phyloP scores from a whole-genome alignment of 2,888 invertebrate genomes.

The Odontomyia ornata region DNA sequence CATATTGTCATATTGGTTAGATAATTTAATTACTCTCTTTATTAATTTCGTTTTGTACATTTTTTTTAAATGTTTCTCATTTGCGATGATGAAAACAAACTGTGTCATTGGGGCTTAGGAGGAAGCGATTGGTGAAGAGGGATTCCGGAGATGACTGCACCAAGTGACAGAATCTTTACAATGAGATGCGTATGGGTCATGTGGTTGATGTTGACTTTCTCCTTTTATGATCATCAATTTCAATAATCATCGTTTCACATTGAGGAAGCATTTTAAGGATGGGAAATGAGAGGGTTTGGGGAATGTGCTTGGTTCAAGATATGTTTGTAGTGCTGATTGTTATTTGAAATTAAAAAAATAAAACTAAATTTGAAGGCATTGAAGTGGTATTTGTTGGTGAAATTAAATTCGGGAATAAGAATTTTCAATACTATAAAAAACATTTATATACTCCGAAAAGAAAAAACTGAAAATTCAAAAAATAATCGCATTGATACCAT shows the following conservation, averaged over 20 bases:
- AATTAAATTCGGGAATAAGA: too few species aligned
- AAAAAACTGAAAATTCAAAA: too few species aligned
- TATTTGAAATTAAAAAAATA: too few species aligned
- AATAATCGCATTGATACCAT: too few species aligned
- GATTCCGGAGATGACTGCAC: neutral
- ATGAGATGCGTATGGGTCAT: neutral
- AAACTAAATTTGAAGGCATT: too few species aligned
- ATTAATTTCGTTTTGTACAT: slow-evolving; percentile 30
- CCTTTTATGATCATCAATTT: slow-evolving; percentile 26
- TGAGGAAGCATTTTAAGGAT: neutral
- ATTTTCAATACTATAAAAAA: too few species aligned
- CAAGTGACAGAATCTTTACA: neutral
- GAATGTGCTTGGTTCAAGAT: too few species aligned
- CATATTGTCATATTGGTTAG: slow-evolving; percentile 42
- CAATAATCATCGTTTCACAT: slow-evolving; percentile 29
- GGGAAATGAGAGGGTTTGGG: neutral
- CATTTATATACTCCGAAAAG: too few species aligned
- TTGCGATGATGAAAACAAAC: neutral
- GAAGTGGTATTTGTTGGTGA: too few species aligned
- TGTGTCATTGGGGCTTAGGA: neutral
- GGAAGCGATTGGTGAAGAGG: neutral
- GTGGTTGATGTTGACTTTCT: slow-evolving; percentile 17
- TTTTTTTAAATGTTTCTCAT: neutral
- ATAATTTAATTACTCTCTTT: slow-evolving; percentile 37
- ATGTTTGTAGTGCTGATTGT: too few species aligned